Conservation (phyloP, 2,113 vertebrate genomes). For the Peromyscus polionotus region DNA sequence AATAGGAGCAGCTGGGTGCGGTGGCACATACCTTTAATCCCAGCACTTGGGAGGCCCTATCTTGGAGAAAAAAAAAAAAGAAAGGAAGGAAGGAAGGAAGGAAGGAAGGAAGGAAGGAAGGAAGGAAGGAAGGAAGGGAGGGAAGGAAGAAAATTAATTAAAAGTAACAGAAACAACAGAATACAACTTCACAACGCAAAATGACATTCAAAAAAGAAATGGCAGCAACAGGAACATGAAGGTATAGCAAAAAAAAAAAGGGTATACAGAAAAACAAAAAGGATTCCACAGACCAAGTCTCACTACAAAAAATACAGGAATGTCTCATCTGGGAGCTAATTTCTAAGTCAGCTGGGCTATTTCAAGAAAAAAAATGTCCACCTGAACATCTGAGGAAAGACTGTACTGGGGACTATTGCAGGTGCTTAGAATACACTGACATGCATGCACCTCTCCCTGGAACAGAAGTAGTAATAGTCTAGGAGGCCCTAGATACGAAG, state of each 20-base stretch:
- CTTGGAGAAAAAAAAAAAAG: no score
- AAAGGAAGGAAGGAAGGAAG: background rate
- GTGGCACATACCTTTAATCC: background rate
- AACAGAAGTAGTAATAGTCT: background rate
- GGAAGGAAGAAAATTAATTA: background rate
- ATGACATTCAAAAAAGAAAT: constrained; percentile 2
- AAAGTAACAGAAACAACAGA: background rate
- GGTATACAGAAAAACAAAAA: background rate
- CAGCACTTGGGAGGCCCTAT: background rate
- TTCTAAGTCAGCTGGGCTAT: background rate
- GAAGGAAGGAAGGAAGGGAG: no score
- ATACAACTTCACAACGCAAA: background rate
- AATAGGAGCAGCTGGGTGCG: background rate
- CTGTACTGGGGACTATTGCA: background rate
- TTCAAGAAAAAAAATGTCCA: constrained; percentile 7
- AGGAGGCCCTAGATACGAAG: background rate
- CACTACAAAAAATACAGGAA: background rate
- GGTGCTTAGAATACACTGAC: background rate
- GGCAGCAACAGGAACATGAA: background rate
- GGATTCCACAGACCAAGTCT: background rate
- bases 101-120: no score
- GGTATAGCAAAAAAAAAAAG: background rate
- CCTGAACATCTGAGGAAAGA: background rate
- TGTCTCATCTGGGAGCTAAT: background rate
- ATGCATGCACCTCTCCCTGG: background rate